phyloP scores from a whole-genome alignment of 2,797 vertebrate genomes.

The Crypturellus tataupa region DNA sequence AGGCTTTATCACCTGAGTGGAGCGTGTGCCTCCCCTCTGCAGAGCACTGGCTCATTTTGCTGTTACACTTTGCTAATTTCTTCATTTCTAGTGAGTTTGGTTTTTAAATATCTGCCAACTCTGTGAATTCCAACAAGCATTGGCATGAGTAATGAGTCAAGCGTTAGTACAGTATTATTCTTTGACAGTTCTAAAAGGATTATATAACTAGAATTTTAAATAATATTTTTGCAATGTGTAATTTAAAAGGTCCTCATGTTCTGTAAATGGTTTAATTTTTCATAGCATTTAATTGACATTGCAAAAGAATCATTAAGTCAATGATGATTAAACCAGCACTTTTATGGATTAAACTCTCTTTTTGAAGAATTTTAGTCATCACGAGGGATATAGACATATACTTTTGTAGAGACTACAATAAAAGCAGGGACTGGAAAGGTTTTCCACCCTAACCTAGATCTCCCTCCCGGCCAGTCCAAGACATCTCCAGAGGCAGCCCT shows the following conservation, averaged over 20 bases:
- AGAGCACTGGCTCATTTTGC: slow-evolving; percentile 44
- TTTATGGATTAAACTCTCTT: slow-evolving; percentile 65
- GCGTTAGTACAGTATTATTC: slow-evolving; percentile 76
- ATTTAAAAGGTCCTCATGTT: slow-evolving; percentile 76
- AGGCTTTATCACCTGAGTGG: slow-evolving; percentile 15
- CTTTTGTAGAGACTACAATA: not conserved
- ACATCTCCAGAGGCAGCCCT: not conserved
- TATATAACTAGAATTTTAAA: slow-evolving; percentile 69
- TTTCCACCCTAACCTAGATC: not conserved
- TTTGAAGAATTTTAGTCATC: slow-evolving; percentile 44
- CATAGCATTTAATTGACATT: slow-evolving; percentile 59
- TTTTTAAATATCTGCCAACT: slow-evolving; percentile 77
- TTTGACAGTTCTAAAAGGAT: slow-evolving; percentile 78
- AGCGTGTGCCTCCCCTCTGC: slow-evolving; percentile 10
- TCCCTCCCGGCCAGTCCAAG: not conserved
- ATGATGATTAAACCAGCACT: slow-evolving; percentile 44
- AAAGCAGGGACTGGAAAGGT: not conserved
- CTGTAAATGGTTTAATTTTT: slow-evolving; percentile 70
- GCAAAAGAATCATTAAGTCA: slow-evolving; percentile 55
- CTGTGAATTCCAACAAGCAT: slow-evolving; percentile 75
- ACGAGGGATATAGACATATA: not conserved
- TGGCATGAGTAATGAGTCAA: slow-evolving; percentile 78
- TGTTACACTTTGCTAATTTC: slow-evolving; percentile 69
- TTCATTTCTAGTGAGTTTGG: slow-evolving; percentile 68
- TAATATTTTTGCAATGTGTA: slow-evolving; percentile 74